Evolutionary conservation across 2,888 invertebrate species (phyloP).

Genomic region (Polia nebulosa): DNA sequence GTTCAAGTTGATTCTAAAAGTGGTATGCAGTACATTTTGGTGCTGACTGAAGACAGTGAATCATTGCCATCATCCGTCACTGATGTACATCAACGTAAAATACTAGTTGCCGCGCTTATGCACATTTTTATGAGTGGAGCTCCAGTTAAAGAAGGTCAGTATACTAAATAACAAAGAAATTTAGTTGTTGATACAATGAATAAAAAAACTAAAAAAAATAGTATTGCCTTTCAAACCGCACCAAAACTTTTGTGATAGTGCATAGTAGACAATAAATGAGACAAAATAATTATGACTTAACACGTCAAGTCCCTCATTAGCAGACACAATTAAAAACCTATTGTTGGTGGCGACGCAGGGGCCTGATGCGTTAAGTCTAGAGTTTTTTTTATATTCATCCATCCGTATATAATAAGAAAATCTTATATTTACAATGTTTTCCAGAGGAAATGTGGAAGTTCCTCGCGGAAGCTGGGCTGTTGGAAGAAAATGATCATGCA

Average conservation of each 20-base stretch:
- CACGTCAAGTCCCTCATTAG: no score
- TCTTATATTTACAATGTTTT: no score
- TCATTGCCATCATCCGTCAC: slow-evolving; percentile 70
- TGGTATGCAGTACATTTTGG: slow-evolving; percentile 79
- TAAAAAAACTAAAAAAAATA: no score
- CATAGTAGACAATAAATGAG: no score
- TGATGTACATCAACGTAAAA: slow-evolving; percentile 74
- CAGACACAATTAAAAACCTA: no score
- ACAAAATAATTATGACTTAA: no score
- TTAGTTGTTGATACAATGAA: background rate
- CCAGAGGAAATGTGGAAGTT: slow-evolving; percentile 89
- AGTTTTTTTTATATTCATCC: no score
- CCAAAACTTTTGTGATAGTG: no score
- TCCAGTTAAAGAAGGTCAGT: slow-evolving; percentile 87
- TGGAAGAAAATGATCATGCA: slow-evolving; percentile 79
- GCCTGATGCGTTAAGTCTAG: no score
- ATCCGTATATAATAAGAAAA: no score
- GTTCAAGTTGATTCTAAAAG: slow-evolving; percentile 79
- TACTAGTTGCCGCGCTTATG: slow-evolving; percentile 85
- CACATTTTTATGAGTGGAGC: slow-evolving; percentile 90
- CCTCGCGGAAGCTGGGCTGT: slow-evolving; percentile 82
- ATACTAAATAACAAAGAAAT: background rate
- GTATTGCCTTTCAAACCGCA: no score
- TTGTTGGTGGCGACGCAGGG: no score
- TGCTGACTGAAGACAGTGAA: slow-evolving; percentile 76